These are phyloP conservation scores for Pocota personata DNA, from an alignment of 2,888 invertebrate species.

Conservation along the genomic window DNA sequence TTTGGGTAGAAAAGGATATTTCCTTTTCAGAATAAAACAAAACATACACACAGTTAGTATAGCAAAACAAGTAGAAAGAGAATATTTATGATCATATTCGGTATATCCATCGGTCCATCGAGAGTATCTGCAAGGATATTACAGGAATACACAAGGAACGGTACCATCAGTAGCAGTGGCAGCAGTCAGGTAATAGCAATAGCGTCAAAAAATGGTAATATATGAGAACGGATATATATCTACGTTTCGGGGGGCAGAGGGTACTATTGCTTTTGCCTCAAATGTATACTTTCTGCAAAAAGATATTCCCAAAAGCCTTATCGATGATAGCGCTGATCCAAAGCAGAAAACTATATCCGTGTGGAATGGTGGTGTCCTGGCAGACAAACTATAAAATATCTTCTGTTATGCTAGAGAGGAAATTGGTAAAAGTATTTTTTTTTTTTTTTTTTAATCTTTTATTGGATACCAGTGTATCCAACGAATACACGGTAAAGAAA, in stretches of 20 bases:
- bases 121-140: conserved; percentile 46
- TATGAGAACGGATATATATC: conserved; percentile 33
- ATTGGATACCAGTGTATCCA: conserved; percentile 3
- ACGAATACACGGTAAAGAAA: background rate
- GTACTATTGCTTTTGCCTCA: background rate
- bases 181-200: conserved; percentile 33
- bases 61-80: conserved; percentile 20
- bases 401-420: background rate
- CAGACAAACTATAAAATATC: conserved; percentile 25
- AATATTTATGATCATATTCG: conserved; percentile 58
- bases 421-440: conserved; percentile 18
- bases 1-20: conserved; percentile 14
- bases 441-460: conserved; percentile 32
- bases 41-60: background rate
- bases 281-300: background rate
- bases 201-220: conserved; percentile 28
- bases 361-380: background rate
- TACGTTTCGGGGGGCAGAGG: background rate
- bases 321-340: conserved; percentile 23
- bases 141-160: conserved; percentile 4
- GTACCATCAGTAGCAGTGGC: background rate
- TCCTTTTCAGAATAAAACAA: conserved; percentile 2
- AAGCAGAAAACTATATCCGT: background rate
- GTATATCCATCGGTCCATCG: conserved; percentile 54
- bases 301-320: conserved; percentile 35